phyloP scores from a whole-genome alignment of 2,797 vertebrate genomes.

The Enteromius paludinosus region DNA sequence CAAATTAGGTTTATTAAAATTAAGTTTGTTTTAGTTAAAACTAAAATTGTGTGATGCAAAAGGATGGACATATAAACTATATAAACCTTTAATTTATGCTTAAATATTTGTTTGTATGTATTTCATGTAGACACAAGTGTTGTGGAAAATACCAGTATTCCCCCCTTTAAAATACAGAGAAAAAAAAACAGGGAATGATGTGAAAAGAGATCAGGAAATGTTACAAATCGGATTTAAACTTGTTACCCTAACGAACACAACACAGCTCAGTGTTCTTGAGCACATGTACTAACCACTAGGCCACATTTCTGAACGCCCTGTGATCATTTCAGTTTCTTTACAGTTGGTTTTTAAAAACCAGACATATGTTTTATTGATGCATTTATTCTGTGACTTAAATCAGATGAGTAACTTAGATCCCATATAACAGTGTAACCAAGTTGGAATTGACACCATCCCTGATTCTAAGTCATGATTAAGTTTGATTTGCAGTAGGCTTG shows the following conservation, averaged over 20 bases:
- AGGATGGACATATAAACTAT: not conserved
- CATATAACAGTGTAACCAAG: not conserved
- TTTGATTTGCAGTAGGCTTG: not conserved
- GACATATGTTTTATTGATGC: not conserved
- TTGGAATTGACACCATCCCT: not conserved
- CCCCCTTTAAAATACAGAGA: not conserved
- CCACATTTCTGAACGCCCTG: not conserved
- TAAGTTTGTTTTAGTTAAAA: not conserved
- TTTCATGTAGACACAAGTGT: not conserved
- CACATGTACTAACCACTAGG: not conserved
- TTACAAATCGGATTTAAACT: not conserved
- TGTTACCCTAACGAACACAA: not conserved
- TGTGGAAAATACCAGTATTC: not conserved
- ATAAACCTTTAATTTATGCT: too few relatives aligned
- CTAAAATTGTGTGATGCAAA: not conserved
- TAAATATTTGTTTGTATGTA: not conserved
- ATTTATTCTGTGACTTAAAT: not conserved
- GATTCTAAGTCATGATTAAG: not conserved
- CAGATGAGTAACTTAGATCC: slow-evolving; percentile 11
- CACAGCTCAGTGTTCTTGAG: not conserved
- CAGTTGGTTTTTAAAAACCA: not conserved
- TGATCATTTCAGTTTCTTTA: not conserved
- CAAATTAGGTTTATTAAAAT: not conserved
- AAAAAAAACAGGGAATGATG: not conserved
- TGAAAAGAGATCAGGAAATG: not conserved